Base-by-base conservation (phyloP, 1,140 invertebrate species). In the Heliothis subflexa region DNA sequence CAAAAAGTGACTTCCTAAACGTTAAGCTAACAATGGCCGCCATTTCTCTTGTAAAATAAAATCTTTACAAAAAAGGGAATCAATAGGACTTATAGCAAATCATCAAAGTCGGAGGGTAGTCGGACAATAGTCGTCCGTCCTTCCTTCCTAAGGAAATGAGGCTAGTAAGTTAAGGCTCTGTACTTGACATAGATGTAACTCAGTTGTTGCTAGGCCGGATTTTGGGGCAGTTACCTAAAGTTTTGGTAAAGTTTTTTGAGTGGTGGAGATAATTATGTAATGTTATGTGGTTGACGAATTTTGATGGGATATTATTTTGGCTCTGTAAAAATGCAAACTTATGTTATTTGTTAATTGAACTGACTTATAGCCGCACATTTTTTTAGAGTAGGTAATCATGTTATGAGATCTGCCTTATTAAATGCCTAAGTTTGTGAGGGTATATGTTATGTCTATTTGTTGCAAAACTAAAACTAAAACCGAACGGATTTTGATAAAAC, bases 111-210 rank as follows among this genome's bases (percentile, higher is more conserved):
- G 54, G 11, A 73, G 70, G 70, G 70, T 59, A 13, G 25, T 28
- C 28, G 54, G 57, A 73, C 70, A 73, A 73, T 73, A 12, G 70
- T 57, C 54, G 52, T 73, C 70, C 70, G 54, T 45, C 16, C 28
- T 72, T 55, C 16, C 52, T 73, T 57, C 70, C 52, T 47, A 16
- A 54, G 70, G 70, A 73, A 73, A 73, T 73, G 70, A 73, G 70
- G 16, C 25, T 55, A 57, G 28, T 57, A 47, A 73, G 54, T n/a
- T 49, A 28, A n/a, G n/a, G 25, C 25, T 73, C 57, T 11, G 70
- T 57, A 50, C 12, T 16, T 40, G 52, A 45, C 59, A 21, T 47
- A 9, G 16, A 57, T 73, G 52, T 73, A 21, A 73, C 33, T 45
- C 4, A 33, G 25, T 18, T 28, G 50, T 71, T 25, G 47, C 45